phyloP scores from a whole-genome alignment of 2,113 vertebrate species.

The Eidolon helvum region DNA sequence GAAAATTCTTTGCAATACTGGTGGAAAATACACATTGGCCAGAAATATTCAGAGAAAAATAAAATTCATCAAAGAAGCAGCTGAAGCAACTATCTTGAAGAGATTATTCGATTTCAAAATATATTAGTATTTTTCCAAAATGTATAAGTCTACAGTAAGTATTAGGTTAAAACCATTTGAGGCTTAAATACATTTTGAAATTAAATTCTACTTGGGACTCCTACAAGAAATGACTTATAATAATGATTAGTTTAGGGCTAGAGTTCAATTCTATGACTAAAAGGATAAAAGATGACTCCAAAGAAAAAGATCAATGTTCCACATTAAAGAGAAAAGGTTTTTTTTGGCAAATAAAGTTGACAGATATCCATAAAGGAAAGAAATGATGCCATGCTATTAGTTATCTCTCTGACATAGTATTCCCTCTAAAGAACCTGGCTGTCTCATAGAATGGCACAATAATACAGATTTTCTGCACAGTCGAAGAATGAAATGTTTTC shows the following conservation, averaged over 20 bases:
- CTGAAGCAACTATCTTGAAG: background rate
- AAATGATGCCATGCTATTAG: background rate
- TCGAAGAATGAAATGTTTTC: background rate
- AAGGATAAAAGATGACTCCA: background rate
- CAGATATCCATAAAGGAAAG: background rate
- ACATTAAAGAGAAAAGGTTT: background rate
- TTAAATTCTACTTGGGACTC: background rate
- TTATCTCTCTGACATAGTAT: background rate
- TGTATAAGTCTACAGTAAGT: background rate
- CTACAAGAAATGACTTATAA: constrained; percentile 5
- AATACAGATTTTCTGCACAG: background rate
- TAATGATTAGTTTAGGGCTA: background rate
- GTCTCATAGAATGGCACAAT: background rate
- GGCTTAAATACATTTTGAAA: background rate
- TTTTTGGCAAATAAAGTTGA: background rate
- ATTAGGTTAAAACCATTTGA: background rate
- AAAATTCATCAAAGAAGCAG: background rate
- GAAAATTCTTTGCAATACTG: background rate
- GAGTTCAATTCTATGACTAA: constrained; percentile 23
- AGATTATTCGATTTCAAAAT: background rate
- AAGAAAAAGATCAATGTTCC: background rate
- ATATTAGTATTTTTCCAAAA: background rate
- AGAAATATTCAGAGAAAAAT: background rate
- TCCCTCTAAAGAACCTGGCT: background rate
- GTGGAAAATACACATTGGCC: background rate